Conservation (phyloP, 2,888 invertebrate genomes). For the Iselma pallidipennis region DNA sequence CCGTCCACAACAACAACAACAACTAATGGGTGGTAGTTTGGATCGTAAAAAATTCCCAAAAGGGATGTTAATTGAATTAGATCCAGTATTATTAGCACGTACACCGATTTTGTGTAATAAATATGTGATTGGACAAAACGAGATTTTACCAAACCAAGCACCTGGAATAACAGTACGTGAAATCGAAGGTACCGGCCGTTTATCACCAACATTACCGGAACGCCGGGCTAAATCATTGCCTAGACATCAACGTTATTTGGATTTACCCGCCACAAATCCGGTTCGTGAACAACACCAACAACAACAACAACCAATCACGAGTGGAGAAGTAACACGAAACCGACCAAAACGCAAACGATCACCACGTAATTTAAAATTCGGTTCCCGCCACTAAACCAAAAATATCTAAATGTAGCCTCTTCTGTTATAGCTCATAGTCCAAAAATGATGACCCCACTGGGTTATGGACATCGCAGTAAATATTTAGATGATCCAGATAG, state of each 20-base stretch:
- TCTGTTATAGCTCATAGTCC: conserved; percentile 58
- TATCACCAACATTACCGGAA: conserved; percentile 21
- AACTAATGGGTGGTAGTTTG: conserved; percentile 44
- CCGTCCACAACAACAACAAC: conserved; percentile 29
- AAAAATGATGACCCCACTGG: conserved; percentile 70
- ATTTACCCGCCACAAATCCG: not conserved
- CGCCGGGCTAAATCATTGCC: conserved; percentile 44
- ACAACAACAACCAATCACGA: conserved; percentile 25
- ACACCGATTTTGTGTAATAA: conserved; percentile 72
- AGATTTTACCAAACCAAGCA: conserved; percentile 45
- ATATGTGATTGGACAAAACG: conserved; percentile 65
- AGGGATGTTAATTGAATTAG: conserved; percentile 48
- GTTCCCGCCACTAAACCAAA: not conserved
- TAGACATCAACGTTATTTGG: conserved; percentile 20
- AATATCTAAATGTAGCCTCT: not conserved
- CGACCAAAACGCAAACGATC: conserved; percentile 11
- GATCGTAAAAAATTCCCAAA: conserved; percentile 46
- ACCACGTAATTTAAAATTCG: conserved; percentile 17
- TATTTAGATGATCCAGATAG: conserved; percentile 65
- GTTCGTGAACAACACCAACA: conserved; percentile 26
- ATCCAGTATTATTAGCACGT: conserved; percentile 54
- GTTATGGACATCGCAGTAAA: conserved; percentile 65
- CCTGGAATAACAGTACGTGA: conserved; percentile 39
- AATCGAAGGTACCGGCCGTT: conserved; percentile 22
- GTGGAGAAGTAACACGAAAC: not conserved